Evolutionary conservation across 2,797 vertebrate genomes (phyloP).

Genomic region (Chiroxiphia lanceolata): DNA sequence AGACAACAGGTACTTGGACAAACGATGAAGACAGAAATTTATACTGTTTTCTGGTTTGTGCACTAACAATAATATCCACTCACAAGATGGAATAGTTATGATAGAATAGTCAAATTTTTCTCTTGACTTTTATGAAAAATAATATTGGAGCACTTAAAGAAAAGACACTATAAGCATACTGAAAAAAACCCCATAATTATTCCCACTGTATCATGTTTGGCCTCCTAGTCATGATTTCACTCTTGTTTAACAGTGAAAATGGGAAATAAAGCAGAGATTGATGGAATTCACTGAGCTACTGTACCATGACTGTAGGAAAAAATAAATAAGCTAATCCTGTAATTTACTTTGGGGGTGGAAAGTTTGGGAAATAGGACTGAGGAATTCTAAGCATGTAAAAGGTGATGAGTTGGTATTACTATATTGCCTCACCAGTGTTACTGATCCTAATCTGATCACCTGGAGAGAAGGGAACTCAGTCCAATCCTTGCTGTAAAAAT

Average conservation of each 20-base stretch:
- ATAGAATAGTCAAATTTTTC: not conserved
- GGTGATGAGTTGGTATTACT: not conserved
- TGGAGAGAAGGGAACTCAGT: not conserved
- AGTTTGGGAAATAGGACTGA: not conserved
- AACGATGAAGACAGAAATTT: not conserved
- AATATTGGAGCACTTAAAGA: not conserved
- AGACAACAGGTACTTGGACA: not conserved
- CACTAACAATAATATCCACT: not conserved
- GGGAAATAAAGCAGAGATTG: not conserved
- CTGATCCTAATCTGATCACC: not conserved
- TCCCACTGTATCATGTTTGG: not conserved
- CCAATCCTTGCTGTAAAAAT: not conserved
- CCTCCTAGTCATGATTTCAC: not conserved
- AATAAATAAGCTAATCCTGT: rapidly evolving
- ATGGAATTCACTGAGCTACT: not conserved
- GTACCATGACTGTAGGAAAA: not conserved
- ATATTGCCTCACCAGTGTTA: not conserved
- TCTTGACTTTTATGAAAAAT: not conserved
- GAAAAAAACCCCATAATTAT: not conserved
- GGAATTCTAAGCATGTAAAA: not conserved
- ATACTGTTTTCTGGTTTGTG: not conserved
- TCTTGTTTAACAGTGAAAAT: not conserved
- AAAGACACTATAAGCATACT: not conserved
- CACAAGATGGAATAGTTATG: not conserved
- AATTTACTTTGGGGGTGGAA: not conserved